Evolutionary conservation across 2,113 vertebrate genomes (phyloP), one percentile per base, ranked within the genome.

Genomic region (Tachuris rubrigastra): DNA sequence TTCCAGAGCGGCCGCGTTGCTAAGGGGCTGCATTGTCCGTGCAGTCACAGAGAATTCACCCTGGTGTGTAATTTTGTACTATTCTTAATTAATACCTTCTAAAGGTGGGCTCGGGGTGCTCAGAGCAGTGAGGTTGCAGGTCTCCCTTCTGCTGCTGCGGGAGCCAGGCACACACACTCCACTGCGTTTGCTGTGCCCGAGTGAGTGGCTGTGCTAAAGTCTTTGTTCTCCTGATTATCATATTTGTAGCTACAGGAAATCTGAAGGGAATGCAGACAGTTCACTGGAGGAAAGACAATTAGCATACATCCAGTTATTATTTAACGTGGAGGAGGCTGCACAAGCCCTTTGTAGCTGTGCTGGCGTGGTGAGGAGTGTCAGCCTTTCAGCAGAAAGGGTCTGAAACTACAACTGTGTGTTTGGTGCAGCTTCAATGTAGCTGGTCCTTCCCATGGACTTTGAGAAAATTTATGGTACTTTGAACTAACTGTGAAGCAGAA

Each of bases 221-320:
- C 95, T 97, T 98, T 98, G 97, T 98, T 97, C 95, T 97, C 89
- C 89, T 90, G 65, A 79, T 95, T 97, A 92, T 97, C 93, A 37
- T 96, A 93, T 95, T 96, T 92, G 80, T 97, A 92, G 94, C 94
- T 97, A 69, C 87, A 93, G 95, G 96, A 97, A 97, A 94, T 98
- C 74, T 68, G 90, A 92, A 90, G 96, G 95, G 95, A 94, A 96
- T 90, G 74, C 90, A 89, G 96, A 76, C 80, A 89, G 92, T 89
- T 94, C 77, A 25, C 86, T 95, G 89, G 90, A 91, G 89, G 89
- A 83, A 92, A 84, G 59, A 60, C 22, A 95, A 97, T 97, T 96
- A 97, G 93, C 90, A 84, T 96, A 60, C 67, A 83, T 67, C 90
- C 83, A 67, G 88, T 95, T 95, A 86, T 92, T 95, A 68, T 83